Conservation (phyloP, 2,888 invertebrate species). For the Synanthedon myopaeformis region DNA sequence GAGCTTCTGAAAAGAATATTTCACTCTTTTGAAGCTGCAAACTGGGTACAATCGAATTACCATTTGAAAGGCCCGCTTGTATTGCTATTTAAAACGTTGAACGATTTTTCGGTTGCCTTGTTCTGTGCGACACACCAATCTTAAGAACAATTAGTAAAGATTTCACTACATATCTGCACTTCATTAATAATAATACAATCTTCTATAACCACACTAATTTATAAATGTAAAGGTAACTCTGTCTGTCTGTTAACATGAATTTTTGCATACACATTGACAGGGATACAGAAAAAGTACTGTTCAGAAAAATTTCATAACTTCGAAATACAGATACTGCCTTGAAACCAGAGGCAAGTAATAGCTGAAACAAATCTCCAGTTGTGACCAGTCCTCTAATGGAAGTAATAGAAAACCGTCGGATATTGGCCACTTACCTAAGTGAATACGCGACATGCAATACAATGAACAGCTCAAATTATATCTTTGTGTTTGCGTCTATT, state of each 20-base stretch:
- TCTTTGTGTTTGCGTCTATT: no score
- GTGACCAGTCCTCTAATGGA: slow-evolving; percentile 28
- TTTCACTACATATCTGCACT: no score
- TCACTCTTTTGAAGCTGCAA: slow-evolving; percentile 43
- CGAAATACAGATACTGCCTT: slow-evolving; percentile 40
- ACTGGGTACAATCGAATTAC: slow-evolving; percentile 59
- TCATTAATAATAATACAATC: no score
- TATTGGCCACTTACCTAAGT: slow-evolving; percentile 31
- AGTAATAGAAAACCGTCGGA: slow-evolving; percentile 22
- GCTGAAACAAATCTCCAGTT: slow-evolving; percentile 46
- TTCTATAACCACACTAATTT: no score
- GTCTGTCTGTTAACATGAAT: no score
- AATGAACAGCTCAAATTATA: not conserved
- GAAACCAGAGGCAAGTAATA: slow-evolving; percentile 34
- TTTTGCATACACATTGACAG: no score
- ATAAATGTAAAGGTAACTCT: no score
- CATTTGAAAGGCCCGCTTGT: slow-evolving; percentile 53
- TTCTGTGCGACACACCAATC: slow-evolving; percentile 10
- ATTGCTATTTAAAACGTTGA: slow-evolving; percentile 45
- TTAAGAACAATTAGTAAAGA: not conserved
- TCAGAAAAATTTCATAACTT: slow-evolving; percentile 32
- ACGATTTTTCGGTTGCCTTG: slow-evolving; percentile 38
- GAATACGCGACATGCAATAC: slow-evolving; percentile 29
- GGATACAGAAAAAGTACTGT: no score
- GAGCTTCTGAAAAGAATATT: slow-evolving; percentile 58